Percentiles rank a stretch among this genome's conserved stretches.
phyloP scores from a whole-genome alignment of 1,140 invertebrate species.

The Campodea augens region DNA sequence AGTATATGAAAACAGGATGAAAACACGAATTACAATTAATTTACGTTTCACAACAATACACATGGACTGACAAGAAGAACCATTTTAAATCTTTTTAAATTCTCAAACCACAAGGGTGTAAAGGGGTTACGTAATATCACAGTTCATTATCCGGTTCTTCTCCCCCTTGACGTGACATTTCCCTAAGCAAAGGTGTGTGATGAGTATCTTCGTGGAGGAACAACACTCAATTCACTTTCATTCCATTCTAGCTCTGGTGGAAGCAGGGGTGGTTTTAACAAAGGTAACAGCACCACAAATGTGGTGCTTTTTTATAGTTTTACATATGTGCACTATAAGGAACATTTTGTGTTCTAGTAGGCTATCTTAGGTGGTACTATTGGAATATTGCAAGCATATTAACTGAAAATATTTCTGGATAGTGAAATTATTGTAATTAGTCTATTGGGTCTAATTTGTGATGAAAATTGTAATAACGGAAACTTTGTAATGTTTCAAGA shows the following conservation, averaged over 20 bases:
- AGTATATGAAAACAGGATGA: too few species aligned
- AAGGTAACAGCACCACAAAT: conserved; percentile 59
- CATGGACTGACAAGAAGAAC: background rate
- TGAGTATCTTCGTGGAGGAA: too few species aligned
- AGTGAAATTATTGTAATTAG: too few species aligned
- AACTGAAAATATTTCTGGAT: too few species aligned
- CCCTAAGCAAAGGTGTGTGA: too few species aligned
- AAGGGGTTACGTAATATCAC: background rate
- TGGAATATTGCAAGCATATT: too few species aligned
- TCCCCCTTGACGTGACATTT: background rate
- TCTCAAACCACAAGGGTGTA: background rate
- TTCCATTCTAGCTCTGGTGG: conserved; percentile 69
- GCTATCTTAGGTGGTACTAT: too few species aligned
- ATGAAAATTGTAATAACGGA: too few species aligned
- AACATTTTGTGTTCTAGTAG: background rate
- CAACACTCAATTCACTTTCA: conserved; percentile 30
- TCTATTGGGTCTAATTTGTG: too few species aligned
- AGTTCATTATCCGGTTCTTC: background rate
- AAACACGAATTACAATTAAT: too few species aligned
- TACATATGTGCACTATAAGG: conserved; percentile 2
- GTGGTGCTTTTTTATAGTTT: conserved; percentile 35
- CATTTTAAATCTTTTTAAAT: background rate
- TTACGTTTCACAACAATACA: too few species aligned
- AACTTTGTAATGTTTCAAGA: too few species aligned
- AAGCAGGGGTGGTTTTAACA: conserved; percentile 68